These are phyloP conservation scores for Sus scrofa DNA, from an alignment of 2,113 vertebrate species.

Conservation along the genomic window T2T-Sscrofa CM000814.6:137599501-137600000, in stretches of 20 bases:
- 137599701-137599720: not conserved
- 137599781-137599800: conserved; percentile 32
- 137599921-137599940: not conserved
- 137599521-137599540: not conserved
- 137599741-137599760: not conserved
- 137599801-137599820: not conserved
- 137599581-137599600: not conserved
- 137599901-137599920: not conserved
- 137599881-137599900: not conserved
- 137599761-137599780: not conserved
- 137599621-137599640: not conserved
- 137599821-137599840: not conserved
- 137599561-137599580: not conserved
- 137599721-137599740: not conserved
- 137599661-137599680: not conserved
- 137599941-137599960: not conserved
- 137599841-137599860: not conserved
- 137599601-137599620: not conserved
- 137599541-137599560: not conserved
- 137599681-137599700: not conserved
- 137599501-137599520: not conserved
- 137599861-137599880: not conserved
- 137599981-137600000: not conserved
- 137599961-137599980: not conserved
- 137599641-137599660: not conserved